phyloP scores from a whole-genome alignment of 2,797 vertebrate genomes.

The Epinephelus malabaricus region DNA sequence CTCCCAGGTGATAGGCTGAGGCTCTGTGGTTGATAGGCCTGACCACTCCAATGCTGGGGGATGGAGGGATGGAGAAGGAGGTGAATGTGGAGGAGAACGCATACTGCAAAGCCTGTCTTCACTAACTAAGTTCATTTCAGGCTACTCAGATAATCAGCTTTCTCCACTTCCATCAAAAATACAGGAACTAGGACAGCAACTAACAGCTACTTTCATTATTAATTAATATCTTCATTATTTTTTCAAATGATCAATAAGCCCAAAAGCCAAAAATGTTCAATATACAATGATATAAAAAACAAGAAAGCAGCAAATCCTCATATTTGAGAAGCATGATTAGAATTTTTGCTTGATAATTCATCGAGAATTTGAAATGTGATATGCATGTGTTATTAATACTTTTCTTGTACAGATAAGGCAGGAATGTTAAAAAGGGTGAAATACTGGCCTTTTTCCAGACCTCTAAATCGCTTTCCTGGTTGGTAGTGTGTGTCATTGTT shows the following conservation, averaged over 20 bases:
- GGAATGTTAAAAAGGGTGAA: background rate
- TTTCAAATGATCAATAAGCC: conserved; percentile 5
- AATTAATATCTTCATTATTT: background rate
- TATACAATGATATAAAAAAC: background rate
- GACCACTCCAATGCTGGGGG: conserved; percentile 73
- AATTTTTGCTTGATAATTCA: background rate
- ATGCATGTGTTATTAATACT: background rate
- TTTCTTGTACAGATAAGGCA: background rate
- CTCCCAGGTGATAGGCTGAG: conserved; percentile 72
- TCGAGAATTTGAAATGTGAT: background rate
- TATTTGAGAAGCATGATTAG: background rate
- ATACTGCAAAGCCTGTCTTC: conserved; percentile 32
- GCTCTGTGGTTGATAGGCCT: conserved; percentile 74
- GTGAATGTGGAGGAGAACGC: conserved; percentile 46
- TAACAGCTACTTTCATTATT: background rate
- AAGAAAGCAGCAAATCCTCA: background rate
- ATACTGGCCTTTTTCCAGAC: background rate
- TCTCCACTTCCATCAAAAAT: conserved; percentile 12
- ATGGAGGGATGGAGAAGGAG: conserved; percentile 62
- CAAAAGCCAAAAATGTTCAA: background rate
- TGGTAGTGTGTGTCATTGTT: too few relatives aligned
- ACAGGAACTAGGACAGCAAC: background rate
- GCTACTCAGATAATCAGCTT: conserved; percentile 21
- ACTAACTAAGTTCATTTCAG: conserved; percentile 53
- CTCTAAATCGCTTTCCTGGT: background rate